Evolutionary conservation across 2,113 vertebrate genomes (phyloP), one percentile per base, ranked within the genome.

Genomic region (Tachysurus fulvidraco): DNA sequence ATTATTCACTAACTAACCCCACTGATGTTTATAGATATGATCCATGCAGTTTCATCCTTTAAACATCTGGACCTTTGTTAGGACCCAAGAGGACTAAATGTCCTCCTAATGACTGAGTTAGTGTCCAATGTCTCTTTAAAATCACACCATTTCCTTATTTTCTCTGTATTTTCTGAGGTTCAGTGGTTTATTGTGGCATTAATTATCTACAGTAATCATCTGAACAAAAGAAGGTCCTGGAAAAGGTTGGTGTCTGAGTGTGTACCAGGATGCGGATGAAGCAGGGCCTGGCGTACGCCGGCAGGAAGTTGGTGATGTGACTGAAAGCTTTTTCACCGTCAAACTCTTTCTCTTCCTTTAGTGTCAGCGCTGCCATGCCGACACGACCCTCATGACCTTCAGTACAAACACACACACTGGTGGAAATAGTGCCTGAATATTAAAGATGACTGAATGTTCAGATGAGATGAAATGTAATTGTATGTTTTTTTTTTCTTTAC

Each of bases 261-360:
- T 3, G 25, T 19, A 97, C 97, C 95, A 96, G 95, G 89, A 97
- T 92, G 85, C 96, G 95, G 25, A 97, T 71, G 85, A 98, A 97
- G 41, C 89, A 89, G 4, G 96, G 96, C 64, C 95, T 93, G 10
- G 95, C 95, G 0, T 97, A 97, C 59, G 17, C 17, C 0, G 97
- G 96, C 81, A 98, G 94, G 86, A 95, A 94, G 78, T 92, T 89
- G 0, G 78, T 85, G 13, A 96, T 19, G 0, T 96, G 94, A 57
- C 88, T 90, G 52, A 92, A 97, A 76, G 94, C 79, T 13, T 62
- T 93, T 11, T 73, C 85, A 2, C 91, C 92, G 55, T 96, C 92
- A 88, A 97, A 96, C 74, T 90, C 89, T 21, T 69, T 79, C 30
- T 93, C 93, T 12, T 96, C 92, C 16, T 65, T 93, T 25, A 97